Conservation (phyloP, 2,113 vertebrate genomes). For the Egretta garzetta region DNA sequence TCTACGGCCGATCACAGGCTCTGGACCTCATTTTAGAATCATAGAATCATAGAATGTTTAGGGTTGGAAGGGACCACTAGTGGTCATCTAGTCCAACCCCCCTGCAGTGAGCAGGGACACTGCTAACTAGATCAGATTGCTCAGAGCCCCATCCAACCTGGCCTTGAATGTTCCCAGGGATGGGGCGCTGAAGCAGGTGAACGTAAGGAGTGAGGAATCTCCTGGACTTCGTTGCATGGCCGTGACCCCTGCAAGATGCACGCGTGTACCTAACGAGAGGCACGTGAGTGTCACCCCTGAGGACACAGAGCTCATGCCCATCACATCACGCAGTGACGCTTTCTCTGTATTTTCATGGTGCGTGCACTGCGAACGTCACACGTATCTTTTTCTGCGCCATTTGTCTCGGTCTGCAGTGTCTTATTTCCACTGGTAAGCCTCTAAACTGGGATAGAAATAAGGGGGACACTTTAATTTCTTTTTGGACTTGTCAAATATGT, state of each 20-base stretch:
- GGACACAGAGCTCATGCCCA: not conserved
- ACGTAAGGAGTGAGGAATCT: not conserved
- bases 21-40: not conserved
- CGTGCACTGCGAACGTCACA: not conserved
- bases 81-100: too few species aligned
- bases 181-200: accelerated
- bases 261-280: accelerated
- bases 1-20: not conserved
- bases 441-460: not conserved
- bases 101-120: too few species aligned
- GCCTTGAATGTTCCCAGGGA: too few species aligned
- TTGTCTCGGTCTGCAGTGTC: not conserved
- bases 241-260: not conserved
- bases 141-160: too few species aligned
- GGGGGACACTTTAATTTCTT: not conserved
- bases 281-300: not conserved
- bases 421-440: not conserved
- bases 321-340: not conserved
- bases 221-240: accelerated
- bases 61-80: too few species aligned
- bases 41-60: too few species aligned
- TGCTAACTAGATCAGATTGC: too few species aligned
- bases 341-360: not conserved
- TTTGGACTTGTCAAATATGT: not conserved
- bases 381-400: not conserved